Evolutionary conservation across 2,113 vertebrate species (phyloP), one percentile per base, ranked within the genome.

Genomic region (Coregonus clupeaformis): DNA sequence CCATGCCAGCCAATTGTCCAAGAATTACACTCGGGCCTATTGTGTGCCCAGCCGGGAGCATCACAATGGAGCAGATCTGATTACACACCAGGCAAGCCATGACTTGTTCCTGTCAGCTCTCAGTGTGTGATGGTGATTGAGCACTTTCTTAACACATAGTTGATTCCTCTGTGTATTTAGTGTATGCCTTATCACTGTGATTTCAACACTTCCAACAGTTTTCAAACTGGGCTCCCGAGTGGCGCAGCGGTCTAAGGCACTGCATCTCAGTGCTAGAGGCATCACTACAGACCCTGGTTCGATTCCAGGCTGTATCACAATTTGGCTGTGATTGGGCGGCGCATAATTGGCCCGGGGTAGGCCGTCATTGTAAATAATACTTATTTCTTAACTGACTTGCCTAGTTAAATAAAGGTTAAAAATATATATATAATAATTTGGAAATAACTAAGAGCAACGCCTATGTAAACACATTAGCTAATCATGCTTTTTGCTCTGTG

Each of bases 61-160:
- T 75, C 77, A 84, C 82, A 86, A 88, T 87, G 78, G 73, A 63
- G 60, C 13, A 49, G 81, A 84, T 90, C 84, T 32, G 49, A 77
- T 91, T 88, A 87, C 66, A 76, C 57, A 66, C 4, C 52, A 78
- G 88, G 77, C 92, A 82, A 68, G 90, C 74, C 77, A 70, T 74
- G 84, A 88, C 92, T 83, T 91, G 90, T 78, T 68, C 49, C 75
- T 79, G 81, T 77, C 78, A 82, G 70, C 67, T 79, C 64, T 80
- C 74, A 65, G 60, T 55, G 59, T 73, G 64, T 82, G 82, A 74
- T 62, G 75, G 71, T 68, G 72, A 81, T 60, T 76, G 59, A 88
- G 57, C n/a, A 14, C 12, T 72, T 74, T 73, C 47, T 68, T 63
- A 76, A 80, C 73, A 69, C 72, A 68, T 69, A 18, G 59, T 78